Conservation (phyloP, 2,113 vertebrate species). For the Noturus placidus region DNA sequence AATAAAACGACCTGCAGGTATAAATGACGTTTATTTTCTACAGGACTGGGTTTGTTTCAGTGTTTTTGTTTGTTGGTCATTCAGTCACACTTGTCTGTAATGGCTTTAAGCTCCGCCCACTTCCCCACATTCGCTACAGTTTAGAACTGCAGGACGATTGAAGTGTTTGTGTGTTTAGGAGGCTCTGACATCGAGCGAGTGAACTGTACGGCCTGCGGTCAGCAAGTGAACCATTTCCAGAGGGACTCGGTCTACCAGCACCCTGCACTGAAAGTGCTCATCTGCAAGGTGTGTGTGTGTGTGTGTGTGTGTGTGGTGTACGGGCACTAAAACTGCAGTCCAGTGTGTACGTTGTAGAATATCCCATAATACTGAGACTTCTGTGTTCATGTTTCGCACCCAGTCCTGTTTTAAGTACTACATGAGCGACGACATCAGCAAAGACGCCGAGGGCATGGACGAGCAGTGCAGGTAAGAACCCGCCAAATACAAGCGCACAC, state of each 20-base stretch:
- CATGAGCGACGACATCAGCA: slow-evolving; percentile 97
- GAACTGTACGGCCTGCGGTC: slow-evolving; percentile 93
- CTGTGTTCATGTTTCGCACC: background rate
- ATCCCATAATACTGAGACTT: background rate
- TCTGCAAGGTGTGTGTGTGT: slow-evolving; percentile 87
- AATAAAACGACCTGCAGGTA: no score
- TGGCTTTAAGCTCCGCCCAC: background rate
- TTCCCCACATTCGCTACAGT: background rate
- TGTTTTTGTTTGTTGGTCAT: no score
- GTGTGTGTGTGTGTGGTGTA: background rate
- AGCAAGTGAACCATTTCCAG: slow-evolving; percentile 97
- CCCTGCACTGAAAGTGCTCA: slow-evolving; percentile 93
- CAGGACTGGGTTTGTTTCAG: no score
- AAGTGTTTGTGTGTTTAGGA: slow-evolving; percentile 56
- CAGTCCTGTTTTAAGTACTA: slow-evolving; percentile 86
- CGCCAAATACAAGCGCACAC: no score
- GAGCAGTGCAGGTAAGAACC: slow-evolving; percentile 89
- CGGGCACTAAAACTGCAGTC: background rate
- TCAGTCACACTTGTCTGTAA: background rate
- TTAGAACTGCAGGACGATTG: no score
- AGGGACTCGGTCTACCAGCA: slow-evolving; percentile 93
- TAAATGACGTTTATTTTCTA: no score
- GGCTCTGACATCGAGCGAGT: slow-evolving; percentile 89
- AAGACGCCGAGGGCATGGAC: slow-evolving; percentile 95
- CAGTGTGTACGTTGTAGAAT: background rate